Conservation (phyloP, 30 jellyfish, hydroid and myxozoan species). For the Morbakka virulenta region DNA sequence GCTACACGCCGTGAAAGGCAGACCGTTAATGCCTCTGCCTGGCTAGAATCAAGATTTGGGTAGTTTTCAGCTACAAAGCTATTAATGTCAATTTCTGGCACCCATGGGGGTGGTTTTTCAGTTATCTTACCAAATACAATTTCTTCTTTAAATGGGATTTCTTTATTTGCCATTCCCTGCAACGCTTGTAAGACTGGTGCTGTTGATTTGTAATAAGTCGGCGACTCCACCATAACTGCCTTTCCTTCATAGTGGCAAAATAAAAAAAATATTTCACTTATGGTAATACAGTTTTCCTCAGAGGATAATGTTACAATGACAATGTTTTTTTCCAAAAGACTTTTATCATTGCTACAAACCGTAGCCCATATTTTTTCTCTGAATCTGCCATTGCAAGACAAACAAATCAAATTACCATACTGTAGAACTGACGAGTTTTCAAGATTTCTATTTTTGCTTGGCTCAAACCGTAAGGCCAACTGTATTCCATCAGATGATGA, state of each 20-base stretch:
- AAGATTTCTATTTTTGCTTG: constrained; percentile 38
- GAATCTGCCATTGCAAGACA: constrained; percentile 41
- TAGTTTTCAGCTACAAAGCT: background rate
- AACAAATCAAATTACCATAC: constrained; percentile 66
- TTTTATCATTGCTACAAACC: constrained; percentile 50
- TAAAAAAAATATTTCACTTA: constrained; percentile 16
- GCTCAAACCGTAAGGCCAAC: too few relatives aligned
- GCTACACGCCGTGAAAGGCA: constrained; percentile 35
- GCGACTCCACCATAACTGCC: constrained; percentile 67
- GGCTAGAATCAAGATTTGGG: constrained; percentile 50
- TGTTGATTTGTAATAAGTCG: constrained; percentile 53
- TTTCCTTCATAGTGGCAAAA: constrained; percentile 8
- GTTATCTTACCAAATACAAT: constrained; percentile 7
- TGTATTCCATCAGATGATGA: too few relatives aligned
- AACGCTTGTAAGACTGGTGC: constrained; percentile 60
- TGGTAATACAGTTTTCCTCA: constrained; percentile 17
- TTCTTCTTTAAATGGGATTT: constrained; percentile 38
- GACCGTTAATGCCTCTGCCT: constrained; percentile 37
- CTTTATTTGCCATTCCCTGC: constrained; percentile 22
- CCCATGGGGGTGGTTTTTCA: too few relatives aligned
- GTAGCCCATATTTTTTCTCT: constrained; percentile 55
- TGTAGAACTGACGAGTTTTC: constrained; percentile 36
- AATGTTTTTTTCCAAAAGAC: constrained; percentile 13
- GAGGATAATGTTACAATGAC: constrained; percentile 46
- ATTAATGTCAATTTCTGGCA: too few relatives aligned